phyloP scores from a whole-genome alignment of 2,113 vertebrate genomes.

The Pionites leucogaster region DNA sequence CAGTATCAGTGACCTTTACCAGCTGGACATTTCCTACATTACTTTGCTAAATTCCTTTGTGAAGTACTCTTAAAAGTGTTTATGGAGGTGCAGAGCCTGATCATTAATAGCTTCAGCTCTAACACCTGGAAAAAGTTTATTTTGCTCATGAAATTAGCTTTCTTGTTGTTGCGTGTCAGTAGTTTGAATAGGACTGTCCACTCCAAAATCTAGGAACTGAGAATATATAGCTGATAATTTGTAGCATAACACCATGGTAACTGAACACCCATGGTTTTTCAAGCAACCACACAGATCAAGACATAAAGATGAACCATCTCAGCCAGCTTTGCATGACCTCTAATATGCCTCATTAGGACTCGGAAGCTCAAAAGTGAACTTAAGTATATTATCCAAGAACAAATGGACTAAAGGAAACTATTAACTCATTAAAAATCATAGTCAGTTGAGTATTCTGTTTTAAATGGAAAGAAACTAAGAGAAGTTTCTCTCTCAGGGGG shows the following conservation, averaged over 20 bases:
- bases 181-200: neutral
- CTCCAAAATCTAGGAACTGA: neutral
- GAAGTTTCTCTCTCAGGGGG: rapidly evolving
- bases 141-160: neutral
- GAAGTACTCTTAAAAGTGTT: neutral
- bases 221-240: neutral
- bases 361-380: neutral
- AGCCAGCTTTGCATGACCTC: neutral
- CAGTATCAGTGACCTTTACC: neutral
- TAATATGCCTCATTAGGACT: neutral
- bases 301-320: neutral
- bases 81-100: neutral
- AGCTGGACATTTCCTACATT: neutral
- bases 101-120: neutral
- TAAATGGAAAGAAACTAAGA: neutral
- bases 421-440: neutral
- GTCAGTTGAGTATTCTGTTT: neutral
- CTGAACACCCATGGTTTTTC: neutral
- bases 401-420: neutral
- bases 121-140: neutral
- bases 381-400: neutral
- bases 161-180: neutral
- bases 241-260: neutral
- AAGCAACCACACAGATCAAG: neutral
- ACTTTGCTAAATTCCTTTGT: neutral